phyloP scores from a whole-genome alignment of 2,113 vertebrate genomes.

The Lichenostomus cassidix region DNA sequence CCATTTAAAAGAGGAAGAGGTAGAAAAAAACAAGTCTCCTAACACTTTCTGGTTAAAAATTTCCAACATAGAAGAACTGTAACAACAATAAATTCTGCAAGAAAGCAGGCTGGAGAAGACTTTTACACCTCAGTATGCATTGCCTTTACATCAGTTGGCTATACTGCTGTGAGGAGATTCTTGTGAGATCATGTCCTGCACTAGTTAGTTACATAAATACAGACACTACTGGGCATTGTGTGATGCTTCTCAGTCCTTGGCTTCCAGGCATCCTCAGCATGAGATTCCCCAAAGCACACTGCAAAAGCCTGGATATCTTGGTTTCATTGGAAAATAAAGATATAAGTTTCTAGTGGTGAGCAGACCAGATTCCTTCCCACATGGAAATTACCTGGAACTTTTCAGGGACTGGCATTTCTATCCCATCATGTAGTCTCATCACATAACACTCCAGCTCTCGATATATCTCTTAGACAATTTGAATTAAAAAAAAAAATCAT shows the following conservation, averaged over 20 bases:
- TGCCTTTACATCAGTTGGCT: background rate
- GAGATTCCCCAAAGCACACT: background rate
- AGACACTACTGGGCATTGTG: background rate
- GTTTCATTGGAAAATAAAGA: background rate
- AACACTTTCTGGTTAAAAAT: background rate
- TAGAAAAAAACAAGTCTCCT: background rate
- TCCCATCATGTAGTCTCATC: accelerated
- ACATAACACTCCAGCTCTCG: background rate
- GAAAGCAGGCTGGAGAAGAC: background rate
- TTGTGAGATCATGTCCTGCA: background rate
- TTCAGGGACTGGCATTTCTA: background rate
- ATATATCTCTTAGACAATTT: background rate
- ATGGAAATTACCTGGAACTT: background rate
- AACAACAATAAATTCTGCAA: background rate
- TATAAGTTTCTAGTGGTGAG: background rate
- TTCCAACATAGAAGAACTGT: background rate
- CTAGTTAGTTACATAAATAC: background rate
- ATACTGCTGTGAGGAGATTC: background rate
- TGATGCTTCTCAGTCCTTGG: background rate
- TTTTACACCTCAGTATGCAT: background rate
- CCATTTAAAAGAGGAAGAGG: background rate
- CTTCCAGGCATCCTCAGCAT: background rate
- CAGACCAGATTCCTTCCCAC: background rate
- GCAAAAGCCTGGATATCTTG: background rate
- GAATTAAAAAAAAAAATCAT: background rate